A percentile compares a stretch with the other conserved stretches of the same genome.
These are phyloP conservation scores for Pelochelys cantorii DNA, from an alignment of 2,797 vertebrate species.

Conservation along the genomic window DNA sequence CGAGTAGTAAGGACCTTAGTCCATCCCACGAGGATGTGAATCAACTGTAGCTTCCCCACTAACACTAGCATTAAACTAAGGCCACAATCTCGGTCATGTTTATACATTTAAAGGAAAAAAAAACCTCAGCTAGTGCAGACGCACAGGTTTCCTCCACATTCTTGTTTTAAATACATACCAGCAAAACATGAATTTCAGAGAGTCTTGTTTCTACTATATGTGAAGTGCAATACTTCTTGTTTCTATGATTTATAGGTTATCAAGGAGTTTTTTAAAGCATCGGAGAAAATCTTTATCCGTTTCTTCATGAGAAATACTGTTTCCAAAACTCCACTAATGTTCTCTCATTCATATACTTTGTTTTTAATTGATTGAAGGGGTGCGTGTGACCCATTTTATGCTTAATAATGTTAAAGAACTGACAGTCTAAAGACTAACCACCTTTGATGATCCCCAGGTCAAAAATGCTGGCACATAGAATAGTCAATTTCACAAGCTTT, in stretches of 20 bases:
- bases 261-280: neutral
- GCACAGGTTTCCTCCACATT: neutral
- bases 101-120: neutral
- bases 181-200: neutral
- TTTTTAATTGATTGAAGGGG: neutral
- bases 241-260: neutral
- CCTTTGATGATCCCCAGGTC: slow-evolving; percentile 5
- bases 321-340: neutral
- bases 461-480: neutral
- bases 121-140: neutral
- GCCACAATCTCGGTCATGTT: neutral
- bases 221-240: neutral
- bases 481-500: slow-evolving; percentile 38
- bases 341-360: neutral
- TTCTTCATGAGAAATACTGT: neutral
- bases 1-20: too few species aligned
- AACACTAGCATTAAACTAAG: neutral
- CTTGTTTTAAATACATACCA: neutral
- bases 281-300: neutral
- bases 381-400: neutral
- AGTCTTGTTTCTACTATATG: neutral
- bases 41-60: too few species aligned
- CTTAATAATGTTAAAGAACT: neutral
- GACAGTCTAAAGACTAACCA: neutral
- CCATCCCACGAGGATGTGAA: too few species aligned